Evolutionary conservation across 2,113 vertebrate species (phyloP).

Genomic region (Syngnathus typhle): DNA sequence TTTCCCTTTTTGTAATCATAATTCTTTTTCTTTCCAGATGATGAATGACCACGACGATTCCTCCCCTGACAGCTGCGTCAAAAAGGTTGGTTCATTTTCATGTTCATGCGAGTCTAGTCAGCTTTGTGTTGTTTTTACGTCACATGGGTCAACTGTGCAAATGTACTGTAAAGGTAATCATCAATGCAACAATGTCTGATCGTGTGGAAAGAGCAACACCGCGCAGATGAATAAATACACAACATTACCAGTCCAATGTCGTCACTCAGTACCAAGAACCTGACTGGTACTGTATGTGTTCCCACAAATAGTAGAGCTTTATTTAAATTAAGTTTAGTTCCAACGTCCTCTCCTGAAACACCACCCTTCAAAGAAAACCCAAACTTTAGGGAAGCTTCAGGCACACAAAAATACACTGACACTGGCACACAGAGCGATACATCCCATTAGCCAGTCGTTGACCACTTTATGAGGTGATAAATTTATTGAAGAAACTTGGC

Average conservation of each 20-base stretch:
- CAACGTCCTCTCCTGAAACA: neutral
- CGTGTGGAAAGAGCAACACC: neutral
- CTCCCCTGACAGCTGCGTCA: slow-evolving; percentile 82
- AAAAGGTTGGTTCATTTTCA: slow-evolving; percentile 79
- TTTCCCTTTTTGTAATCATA: slow-evolving; percentile 10
- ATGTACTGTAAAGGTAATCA: neutral
- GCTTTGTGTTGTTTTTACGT: neutral
- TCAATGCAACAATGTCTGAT: neutral
- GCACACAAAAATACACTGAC: slow-evolving; percentile 14
- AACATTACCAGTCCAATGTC: neutral
- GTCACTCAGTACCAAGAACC: neutral
- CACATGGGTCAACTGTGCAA: neutral
- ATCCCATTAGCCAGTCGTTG: slow-evolving; percentile 60
- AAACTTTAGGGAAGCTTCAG: slow-evolving; percentile 18
- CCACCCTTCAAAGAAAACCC: neutral
- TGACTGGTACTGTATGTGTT: neutral
- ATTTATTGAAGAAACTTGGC: slow-evolving; percentile 72
- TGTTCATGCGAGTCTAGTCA: neutral
- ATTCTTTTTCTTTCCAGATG: slow-evolving; percentile 68
- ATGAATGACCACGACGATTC: slow-evolving; percentile 80
- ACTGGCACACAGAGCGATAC: slow-evolving; percentile 34
- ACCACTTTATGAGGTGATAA: slow-evolving; percentile 74
- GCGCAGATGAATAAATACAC: neutral
- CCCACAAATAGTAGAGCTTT: neutral
- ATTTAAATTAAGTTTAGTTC: neutral